Evolutionary conservation across 2,888 invertebrate species (phyloP), one percentile per base, ranked within the genome.

Genomic region (Apantesis nais): DNA sequence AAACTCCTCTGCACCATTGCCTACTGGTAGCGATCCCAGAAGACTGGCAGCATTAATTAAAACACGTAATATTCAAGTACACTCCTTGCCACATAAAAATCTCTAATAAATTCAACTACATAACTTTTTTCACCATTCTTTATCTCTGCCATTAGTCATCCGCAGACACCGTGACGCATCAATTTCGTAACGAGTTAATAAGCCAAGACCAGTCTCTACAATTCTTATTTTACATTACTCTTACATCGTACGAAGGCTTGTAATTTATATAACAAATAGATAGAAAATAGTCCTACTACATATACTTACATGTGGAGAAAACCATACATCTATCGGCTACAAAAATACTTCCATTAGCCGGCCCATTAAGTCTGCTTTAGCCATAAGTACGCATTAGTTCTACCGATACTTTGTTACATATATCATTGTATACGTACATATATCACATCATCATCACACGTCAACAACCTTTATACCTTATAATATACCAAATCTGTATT

Each of bases 301-400:
- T n/a, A 19, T 19, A 37, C 29, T 8, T 63, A 37, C 52, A 52
- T 44, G 58, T 44, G 52, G 37, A 31, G 19, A 52, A 37, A 1
- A 29, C 70, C 62, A 73, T 76, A 75, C 70, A 77, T 77, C 72
- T 68, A 72, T 64, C 22, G 73, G 73, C 71, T 77, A 75, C 63
- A 66, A 62, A 75, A 76, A 81, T 67, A 66, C 48, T 62, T 77
- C 80, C 80, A 80, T 81, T 80, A 73, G 75, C 58, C 78, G 77
- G 44, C 73, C 74, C 78, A 82, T 80, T 80, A 75, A 71, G 61
- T 72, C 70, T 58, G 64, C 61, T 34, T n/a, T 34, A 37, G n/a
- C 60, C 71, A 61, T 58, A 68, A 77, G 79, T 73, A 73, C 77
- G 70, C 72, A 75, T 79, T 79, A 81, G 66, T 37, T 70, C 55